phyloP scores from a whole-genome alignment of 2,113 vertebrate genomes.

The Pterocles burchelli region DNA sequence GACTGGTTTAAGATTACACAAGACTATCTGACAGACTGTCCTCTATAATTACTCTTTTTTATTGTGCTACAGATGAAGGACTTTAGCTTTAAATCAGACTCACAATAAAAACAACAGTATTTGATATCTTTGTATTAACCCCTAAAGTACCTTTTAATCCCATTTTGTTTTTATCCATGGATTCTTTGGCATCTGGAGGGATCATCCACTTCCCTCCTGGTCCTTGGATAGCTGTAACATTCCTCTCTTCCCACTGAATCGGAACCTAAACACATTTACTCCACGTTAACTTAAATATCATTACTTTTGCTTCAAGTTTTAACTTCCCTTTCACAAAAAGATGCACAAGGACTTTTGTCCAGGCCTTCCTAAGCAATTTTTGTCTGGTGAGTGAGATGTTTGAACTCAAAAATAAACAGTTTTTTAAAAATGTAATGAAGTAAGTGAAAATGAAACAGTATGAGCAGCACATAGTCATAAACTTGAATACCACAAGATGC shows the following conservation, averaged over 20 bases:
- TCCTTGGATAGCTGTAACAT: constrained; percentile 89
- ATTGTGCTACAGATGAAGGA: neutral
- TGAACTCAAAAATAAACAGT: neutral
- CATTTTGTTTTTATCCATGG: constrained; percentile 96
- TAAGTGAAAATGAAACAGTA: neutral
- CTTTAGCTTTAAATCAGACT: neutral
- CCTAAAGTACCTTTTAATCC: constrained; percentile 87
- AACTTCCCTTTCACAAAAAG: neutral
- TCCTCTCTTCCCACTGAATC: constrained; percentile 92
- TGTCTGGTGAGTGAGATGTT: neutral
- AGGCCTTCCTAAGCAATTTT: neutral
- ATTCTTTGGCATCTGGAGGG: constrained; percentile 93
- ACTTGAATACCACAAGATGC: neutral
- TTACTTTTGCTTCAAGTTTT: neutral
- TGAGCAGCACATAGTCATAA: neutral
- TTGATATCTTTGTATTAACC: neutral
- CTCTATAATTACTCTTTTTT: neutral
- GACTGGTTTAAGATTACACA: neutral
- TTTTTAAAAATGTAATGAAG: neutral
- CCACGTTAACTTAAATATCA: neutral
- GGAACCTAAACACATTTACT: constrained; percentile 79
- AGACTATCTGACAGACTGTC: neutral
- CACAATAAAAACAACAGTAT: neutral
- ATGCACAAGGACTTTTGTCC: neutral
- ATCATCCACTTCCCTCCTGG: constrained; percentile 94